Conservation (phyloP, 2,797 vertebrate species). For the Rhynchonycteris naso region DNA sequence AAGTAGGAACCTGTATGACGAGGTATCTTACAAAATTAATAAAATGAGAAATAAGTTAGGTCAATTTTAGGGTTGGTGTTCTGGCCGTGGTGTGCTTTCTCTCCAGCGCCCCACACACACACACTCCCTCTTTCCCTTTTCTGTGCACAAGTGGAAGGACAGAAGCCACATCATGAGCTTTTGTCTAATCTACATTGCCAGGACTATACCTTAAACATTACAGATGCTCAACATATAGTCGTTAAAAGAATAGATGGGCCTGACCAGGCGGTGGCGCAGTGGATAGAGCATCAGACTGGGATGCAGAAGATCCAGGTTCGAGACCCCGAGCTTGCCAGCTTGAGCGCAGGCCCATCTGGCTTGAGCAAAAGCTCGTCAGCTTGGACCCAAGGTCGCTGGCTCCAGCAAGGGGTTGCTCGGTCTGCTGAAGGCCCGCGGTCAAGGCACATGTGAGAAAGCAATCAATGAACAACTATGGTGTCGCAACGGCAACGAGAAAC, state of each 20-base stretch:
- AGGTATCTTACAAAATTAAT: background rate
- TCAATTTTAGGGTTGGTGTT: background rate
- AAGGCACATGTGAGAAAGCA: too few relatives aligned
- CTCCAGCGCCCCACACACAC: rapidly evolving
- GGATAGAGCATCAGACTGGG: too few relatives aligned
- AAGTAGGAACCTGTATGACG: background rate
- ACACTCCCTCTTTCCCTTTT: background rate
- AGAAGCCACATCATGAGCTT: background rate
- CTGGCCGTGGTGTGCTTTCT: background rate
- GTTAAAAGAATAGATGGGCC: background rate
- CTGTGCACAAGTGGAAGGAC: background rate
- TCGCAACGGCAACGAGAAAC: too few relatives aligned
- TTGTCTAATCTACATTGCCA: background rate
- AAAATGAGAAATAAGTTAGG: background rate
- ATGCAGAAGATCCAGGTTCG: too few relatives aligned
- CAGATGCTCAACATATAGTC: background rate
- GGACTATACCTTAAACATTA: background rate
- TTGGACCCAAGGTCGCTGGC: too few relatives aligned
- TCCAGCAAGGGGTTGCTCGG: too few relatives aligned
- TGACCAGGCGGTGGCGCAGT: too few relatives aligned
- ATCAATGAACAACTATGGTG: too few relatives aligned
- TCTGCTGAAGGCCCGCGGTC: too few relatives aligned
- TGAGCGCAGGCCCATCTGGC: too few relatives aligned
- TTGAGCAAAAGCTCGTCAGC: too few relatives aligned
- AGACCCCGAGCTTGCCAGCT: too few relatives aligned